Percentiles rank a stretch among this genome's conserved stretches.
Evolutionary conservation across 2,888 invertebrate genomes (phyloP).

Genomic region (Patella caerulea): DNA sequence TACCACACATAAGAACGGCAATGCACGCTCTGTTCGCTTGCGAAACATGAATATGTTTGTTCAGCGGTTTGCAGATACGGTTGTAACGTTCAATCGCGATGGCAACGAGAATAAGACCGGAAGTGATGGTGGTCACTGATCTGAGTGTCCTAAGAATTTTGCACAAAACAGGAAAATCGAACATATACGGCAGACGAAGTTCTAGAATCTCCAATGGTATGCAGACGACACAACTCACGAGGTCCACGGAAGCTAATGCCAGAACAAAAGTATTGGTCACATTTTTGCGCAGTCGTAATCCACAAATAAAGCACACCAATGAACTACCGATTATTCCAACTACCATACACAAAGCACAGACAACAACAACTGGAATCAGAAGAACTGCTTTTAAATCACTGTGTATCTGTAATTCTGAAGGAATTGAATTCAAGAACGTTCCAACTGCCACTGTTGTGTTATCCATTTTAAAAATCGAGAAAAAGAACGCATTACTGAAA

Average conservation of each 20-base stretch:
- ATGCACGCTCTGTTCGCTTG: conserved; percentile 28
- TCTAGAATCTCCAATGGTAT: conserved; percentile 38
- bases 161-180: conserved; percentile 31
- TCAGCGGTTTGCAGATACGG: conserved; percentile 35
- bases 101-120: conserved; percentile 39
- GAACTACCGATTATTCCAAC: conserved; percentile 35
- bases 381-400: conserved; percentile 5
- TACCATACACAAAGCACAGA: conserved; percentile 27
- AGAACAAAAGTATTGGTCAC: conserved; percentile 38
- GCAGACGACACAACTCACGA: conserved; percentile 34
- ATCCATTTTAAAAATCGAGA: too few species aligned
- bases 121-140: conserved; percentile 30
- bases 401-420: too few species aligned
- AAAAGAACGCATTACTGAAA: too few species aligned
- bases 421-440: too few species aligned
- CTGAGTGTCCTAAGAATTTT: conserved; percentile 31
- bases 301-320: conserved; percentile 35
- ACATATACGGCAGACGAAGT: conserved; percentile 24
- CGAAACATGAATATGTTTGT: conserved; percentile 25
- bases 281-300: conserved; percentile 25
- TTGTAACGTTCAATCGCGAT: conserved; percentile 39
- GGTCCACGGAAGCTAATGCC: conserved; percentile 34
- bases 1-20: conserved; percentile 30
- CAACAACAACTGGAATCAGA: conserved; percentile 29
- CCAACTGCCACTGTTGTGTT: too few species aligned